These are phyloP conservation scores for Stramonita haemastoma DNA, from an alignment of 2,888 invertebrate species.

Conservation along the genomic window DNA sequence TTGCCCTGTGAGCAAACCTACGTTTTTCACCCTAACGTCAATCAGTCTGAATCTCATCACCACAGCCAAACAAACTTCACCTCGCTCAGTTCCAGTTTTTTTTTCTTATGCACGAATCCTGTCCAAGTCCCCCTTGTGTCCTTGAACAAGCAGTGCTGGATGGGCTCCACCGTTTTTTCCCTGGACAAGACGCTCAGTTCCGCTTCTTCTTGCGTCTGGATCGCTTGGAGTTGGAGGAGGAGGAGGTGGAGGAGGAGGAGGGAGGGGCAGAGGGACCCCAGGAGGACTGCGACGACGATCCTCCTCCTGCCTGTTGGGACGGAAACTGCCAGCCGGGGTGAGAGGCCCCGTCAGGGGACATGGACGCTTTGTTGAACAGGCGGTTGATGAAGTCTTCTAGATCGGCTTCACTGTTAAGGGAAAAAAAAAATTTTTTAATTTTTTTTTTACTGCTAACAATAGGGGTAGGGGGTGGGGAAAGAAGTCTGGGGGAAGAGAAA, in stretches of 20 bases:
- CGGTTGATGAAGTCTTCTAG: slow-evolving; percentile 90
- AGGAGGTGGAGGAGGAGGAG: slow-evolving; percentile 44
- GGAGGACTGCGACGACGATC: slow-evolving; percentile 45
- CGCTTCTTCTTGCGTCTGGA: slow-evolving; percentile 64
- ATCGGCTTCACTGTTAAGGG: slow-evolving; percentile 83
- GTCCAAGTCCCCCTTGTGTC: not conserved
- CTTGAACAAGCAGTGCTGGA: not conserved
- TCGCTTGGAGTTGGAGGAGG: slow-evolving; percentile 55
- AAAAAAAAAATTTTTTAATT: not conserved
- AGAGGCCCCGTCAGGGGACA: slow-evolving; percentile 61
- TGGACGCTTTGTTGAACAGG: slow-evolving; percentile 84
- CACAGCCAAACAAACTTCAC: too few species aligned
- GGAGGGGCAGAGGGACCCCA: slow-evolving; percentile 41
- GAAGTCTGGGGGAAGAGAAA: too few species aligned
- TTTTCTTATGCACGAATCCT: not conserved
- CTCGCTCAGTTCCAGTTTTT: not conserved
- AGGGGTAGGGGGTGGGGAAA: too few species aligned
- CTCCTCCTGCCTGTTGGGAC: slow-evolving; percentile 49
- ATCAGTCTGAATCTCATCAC: too few species aligned
- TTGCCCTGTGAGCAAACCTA: too few species aligned
- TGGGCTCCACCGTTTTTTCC: not conserved
- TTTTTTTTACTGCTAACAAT: too few species aligned
- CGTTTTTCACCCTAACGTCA: too few species aligned
- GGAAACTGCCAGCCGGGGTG: slow-evolving; percentile 54
- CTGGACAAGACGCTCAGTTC: slow-evolving; percentile 51